Conservation (phyloP, 2,888 invertebrate species). For the Exephanes ischioxanthus region DNA sequence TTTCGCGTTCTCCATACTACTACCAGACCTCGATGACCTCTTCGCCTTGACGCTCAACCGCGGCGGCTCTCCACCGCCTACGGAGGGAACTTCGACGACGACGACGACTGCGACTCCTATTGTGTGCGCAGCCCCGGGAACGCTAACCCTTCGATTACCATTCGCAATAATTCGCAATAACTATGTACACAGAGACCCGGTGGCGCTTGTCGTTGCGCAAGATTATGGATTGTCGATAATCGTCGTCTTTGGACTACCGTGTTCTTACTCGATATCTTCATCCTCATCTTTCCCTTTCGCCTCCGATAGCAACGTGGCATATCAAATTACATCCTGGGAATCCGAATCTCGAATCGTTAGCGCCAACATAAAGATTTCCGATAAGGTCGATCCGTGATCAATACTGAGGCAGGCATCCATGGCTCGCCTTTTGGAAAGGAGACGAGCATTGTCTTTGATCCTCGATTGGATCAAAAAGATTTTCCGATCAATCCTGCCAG, state of each 20-base stretch:
- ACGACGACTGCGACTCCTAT: conserved; percentile 44
- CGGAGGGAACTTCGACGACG: conserved; percentile 31
- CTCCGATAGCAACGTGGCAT: not conserved
- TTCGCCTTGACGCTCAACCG: conserved; percentile 74
- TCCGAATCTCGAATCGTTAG: not conserved
- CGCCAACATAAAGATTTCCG: not conserved
- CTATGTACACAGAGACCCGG: conserved; percentile 33
- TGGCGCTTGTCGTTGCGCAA: conserved; percentile 63
- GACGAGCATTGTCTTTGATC: no score
- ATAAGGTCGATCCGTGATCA: not conserved
- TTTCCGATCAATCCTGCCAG: no score
- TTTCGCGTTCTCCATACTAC: conserved; percentile 60
- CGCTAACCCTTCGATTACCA: conserved; percentile 51
- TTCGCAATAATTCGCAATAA: conserved; percentile 47
- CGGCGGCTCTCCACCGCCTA: conserved; percentile 49
- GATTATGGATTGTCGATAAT: conserved; percentile 54
- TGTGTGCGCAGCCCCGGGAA: conserved; percentile 37
- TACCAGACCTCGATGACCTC: conserved; percentile 74
- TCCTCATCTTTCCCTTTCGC: conserved; percentile 15
- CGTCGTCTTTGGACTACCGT: conserved; percentile 54
- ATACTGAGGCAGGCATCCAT: not conserved
- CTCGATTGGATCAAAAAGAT: no score
- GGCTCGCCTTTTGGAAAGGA: no score
- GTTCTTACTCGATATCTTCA: conserved; percentile 37
- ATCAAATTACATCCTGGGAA: conserved; percentile 3